These are phyloP conservation scores for Gymnothorax javanicus DNA, from an alignment of 2,797 vertebrate genomes.

Conservation along the genomic window DNA sequence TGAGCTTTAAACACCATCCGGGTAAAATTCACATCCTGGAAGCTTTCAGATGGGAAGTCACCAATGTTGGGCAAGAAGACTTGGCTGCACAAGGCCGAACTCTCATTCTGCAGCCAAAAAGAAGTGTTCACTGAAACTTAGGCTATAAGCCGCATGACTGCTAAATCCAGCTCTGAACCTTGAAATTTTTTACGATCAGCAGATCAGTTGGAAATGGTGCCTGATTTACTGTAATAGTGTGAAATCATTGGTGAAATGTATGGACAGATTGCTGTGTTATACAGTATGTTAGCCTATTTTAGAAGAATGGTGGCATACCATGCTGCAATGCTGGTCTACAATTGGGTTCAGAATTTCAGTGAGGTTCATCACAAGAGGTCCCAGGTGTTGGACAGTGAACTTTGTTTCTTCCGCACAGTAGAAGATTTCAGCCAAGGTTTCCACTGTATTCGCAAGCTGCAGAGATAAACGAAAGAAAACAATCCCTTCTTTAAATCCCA, in stretches of 20 bases:
- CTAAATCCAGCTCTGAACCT: background rate
- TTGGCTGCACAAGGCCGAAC: background rate
- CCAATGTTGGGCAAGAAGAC: background rate
- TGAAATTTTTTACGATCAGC: background rate
- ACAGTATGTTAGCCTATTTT: background rate
- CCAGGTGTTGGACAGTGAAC: constrained; percentile 26
- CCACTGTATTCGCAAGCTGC: constrained; percentile 24
- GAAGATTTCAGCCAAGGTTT: constrained; percentile 20
- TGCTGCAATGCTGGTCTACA: background rate
- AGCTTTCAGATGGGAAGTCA: constrained; percentile 27
- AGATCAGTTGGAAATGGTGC: background rate
- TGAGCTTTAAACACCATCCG: constrained; percentile 33
- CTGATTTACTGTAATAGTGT: background rate
- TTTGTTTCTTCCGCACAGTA: constrained; percentile 35
- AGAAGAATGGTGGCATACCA: background rate
- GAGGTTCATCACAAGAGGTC: constrained; percentile 15
- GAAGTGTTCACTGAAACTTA: background rate
- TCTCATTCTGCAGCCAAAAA: constrained; percentile 18
- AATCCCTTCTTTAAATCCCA: too few species aligned
- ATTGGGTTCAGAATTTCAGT: background rate
- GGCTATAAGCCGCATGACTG: background rate
- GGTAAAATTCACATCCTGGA: constrained; percentile 31
- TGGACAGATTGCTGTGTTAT: background rate
- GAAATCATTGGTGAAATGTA: background rate
- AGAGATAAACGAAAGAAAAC: background rate